phyloP scores from a whole-genome alignment of 2,888 invertebrate species.

The Lepas anatifera region DNA sequence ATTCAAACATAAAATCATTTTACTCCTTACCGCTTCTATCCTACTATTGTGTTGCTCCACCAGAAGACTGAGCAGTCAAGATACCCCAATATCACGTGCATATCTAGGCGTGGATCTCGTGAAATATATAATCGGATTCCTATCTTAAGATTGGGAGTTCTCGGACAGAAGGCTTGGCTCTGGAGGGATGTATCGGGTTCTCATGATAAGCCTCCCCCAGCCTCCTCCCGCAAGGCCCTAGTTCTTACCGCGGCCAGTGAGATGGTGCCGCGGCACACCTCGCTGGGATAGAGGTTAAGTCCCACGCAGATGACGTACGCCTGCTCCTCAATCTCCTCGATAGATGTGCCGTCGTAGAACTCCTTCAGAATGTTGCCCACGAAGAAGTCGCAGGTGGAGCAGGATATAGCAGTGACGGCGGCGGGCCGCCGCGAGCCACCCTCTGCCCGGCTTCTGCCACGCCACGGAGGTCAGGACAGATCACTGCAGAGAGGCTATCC shows the following conservation, averaged over 20 bases:
- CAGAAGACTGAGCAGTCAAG: too few species aligned
- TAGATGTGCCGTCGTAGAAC: constrained; percentile 17
- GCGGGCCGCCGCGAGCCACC: neutral
- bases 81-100: too few species aligned
- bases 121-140: too few species aligned
- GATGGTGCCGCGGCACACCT: constrained; percentile 31
- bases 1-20: too few species aligned
- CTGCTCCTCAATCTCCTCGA: constrained; percentile 22
- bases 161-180: too few species aligned
- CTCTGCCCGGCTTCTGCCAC: neutral
- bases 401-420: neutral
- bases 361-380: constrained; percentile 2
- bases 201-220: too few species aligned
- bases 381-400: constrained; percentile 17
- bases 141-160: too few species aligned
- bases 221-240: too few species aligned
- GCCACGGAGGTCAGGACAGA: neutral
- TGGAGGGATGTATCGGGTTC: too few species aligned
- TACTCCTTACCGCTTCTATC: too few species aligned
- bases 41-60: too few species aligned
- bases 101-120: too few species aligned
- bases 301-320: constrained; percentile 26
- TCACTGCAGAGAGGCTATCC: neutral
- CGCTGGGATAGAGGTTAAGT: constrained; percentile 29
- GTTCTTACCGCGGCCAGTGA: constrained; percentile 30